phyloP scores from a whole-genome alignment of 2,888 invertebrate genomes.

The Eilema griseolum region DNA sequence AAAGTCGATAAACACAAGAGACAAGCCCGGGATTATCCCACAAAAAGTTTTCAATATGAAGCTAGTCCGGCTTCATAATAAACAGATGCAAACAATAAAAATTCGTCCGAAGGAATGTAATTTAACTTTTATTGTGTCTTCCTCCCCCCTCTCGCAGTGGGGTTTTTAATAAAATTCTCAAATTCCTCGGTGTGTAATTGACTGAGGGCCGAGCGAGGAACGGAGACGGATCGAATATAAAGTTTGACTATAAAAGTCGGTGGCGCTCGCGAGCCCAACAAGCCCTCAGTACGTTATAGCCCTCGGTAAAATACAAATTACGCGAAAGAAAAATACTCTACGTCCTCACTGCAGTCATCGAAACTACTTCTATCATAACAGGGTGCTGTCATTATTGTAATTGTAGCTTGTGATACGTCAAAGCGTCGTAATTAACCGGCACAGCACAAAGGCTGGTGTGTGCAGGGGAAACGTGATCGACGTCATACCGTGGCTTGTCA shows the following conservation, averaged over 20 bases:
- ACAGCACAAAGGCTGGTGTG: too few species aligned
- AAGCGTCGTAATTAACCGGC: too few species aligned
- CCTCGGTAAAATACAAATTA: not conserved
- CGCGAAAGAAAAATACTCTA: not conserved
- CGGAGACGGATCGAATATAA: constrained; percentile 42
- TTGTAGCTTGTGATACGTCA: too few species aligned
- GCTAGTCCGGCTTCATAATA: constrained; percentile 21
- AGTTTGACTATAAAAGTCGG: constrained; percentile 48
- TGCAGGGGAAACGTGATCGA: too few species aligned
- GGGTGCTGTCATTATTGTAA: too few species aligned
- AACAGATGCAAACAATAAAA: constrained; percentile 38
- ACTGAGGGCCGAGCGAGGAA: constrained; percentile 10
- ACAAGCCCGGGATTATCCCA: constrained; percentile 6
- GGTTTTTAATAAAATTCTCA: constrained; percentile 50
- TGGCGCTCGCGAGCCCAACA: constrained; percentile 32
- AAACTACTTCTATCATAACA: too few species aligned
- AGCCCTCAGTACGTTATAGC: constrained; percentile 34
- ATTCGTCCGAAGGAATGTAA: constrained; percentile 33
- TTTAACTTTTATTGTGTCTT: constrained; percentile 44
- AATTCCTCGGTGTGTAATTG: constrained; percentile 35
- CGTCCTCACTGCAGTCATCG: not conserved
- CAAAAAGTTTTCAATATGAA: constrained; percentile 23
- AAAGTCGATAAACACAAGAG: constrained; percentile 8
- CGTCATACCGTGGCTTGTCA: too few species aligned
- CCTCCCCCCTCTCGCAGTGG: constrained; percentile 29